Evolutionary conservation across 2,888 invertebrate species (phyloP).

Genomic region (Drosophila formosana): DNA sequence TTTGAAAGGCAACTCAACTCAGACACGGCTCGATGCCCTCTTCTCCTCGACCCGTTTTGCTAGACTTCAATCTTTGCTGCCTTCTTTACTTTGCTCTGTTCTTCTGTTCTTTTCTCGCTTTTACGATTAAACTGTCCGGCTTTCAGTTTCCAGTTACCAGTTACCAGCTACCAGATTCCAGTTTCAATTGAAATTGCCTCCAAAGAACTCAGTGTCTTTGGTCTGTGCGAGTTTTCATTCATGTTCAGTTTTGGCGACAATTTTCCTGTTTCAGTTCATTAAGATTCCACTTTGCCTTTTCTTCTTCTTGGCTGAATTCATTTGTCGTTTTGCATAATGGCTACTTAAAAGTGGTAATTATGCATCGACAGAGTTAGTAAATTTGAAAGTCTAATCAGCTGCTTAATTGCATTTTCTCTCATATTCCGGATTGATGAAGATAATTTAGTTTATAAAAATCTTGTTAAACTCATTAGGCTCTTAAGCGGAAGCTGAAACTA

Average conservation of each 20-base stretch:
- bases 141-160: conserved; percentile 8
- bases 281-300: conserved; percentile 48
- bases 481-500: neutral
- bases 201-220: conserved; percentile 23
- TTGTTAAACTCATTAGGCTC: neutral
- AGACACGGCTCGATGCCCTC: conserved; percentile 24
- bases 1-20: conserved; percentile 75
- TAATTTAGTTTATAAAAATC: neutral
- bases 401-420: conserved; percentile 1
- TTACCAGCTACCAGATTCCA: conserved; percentile 13
- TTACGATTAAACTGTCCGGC: conserved; percentile 28
- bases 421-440: conserved; percentile 3
- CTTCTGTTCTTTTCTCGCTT: conserved; percentile 28
- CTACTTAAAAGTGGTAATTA: conserved; percentile 28
- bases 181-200: conserved; percentile 20
- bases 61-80: conserved; percentile 11
- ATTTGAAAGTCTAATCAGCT: conserved; percentile 7
- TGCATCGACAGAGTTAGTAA: neutral
- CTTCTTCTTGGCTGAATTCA: conserved; percentile 39
- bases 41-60: neutral
- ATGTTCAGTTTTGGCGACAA: conserved; percentile 34
- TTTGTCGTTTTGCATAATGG: conserved; percentile 50
- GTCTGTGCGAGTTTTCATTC: conserved; percentile 28
- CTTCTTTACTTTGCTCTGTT: conserved; percentile 3
- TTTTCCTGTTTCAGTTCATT: conserved; percentile 60